phyloP scores from a whole-genome alignment of 2,113 vertebrate species.

The Peromyscus californicus region DNA sequence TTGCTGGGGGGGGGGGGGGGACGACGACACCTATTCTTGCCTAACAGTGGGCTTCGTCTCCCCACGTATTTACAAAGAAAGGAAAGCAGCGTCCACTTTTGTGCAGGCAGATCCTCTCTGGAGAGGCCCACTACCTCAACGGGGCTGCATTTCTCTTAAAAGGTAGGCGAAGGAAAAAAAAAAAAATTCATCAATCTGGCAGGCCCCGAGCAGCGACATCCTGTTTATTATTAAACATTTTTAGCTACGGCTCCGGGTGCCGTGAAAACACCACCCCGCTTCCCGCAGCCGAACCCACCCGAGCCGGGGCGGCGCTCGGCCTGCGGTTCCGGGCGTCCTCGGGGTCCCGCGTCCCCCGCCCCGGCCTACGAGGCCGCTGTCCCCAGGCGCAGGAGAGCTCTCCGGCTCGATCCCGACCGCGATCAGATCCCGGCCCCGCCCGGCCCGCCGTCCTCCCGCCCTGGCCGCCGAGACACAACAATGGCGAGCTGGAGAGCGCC shows the following conservation, averaged over 20 bases:
- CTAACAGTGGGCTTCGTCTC: slow-evolving; percentile 37
- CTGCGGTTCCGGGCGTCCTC: neutral
- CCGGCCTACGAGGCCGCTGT: neutral
- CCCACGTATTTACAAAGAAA: neutral
- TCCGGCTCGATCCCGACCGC: neutral
- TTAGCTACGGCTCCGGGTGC: neutral
- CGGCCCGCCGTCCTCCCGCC: neutral
- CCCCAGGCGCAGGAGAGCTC: neutral
- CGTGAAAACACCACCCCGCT: neutral
- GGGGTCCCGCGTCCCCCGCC: neutral
- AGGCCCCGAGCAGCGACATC: slow-evolving; percentile 67
- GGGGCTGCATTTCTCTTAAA: neutral
- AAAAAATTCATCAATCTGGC: slow-evolving; percentile 25
- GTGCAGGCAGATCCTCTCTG: neutral
- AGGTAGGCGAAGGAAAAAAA: neutral
- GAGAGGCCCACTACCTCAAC: neutral
- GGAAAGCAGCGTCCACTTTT: neutral
- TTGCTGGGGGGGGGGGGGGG: neutral
- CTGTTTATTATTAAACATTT: slow-evolving; percentile 76
- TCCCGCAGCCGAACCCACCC: neutral
- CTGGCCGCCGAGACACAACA: slow-evolving; percentile 59
- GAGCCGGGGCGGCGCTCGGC: neutral
- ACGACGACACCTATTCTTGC: neutral
- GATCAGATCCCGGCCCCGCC: neutral
- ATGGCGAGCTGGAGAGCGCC: slow-evolving; percentile 63